Evolutionary conservation across 2,888 invertebrate genomes (phyloP), one percentile per base, ranked within the genome.

Genomic region (Tetanocera ferruginea): DNA sequence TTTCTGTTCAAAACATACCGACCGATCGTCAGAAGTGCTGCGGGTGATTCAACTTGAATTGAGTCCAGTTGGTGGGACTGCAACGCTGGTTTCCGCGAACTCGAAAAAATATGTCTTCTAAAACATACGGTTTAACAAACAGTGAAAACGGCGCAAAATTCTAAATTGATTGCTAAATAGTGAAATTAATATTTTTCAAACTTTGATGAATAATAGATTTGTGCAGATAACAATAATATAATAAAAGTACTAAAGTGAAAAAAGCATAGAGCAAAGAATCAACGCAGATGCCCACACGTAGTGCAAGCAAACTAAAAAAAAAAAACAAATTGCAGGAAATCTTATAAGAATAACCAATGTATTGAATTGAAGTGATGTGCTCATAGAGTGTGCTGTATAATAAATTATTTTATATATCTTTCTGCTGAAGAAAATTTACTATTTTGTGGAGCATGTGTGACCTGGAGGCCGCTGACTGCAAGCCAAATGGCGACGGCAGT

Each of bases 361-460:
- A 64, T 28, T 28, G 17, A n/a, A 19, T 60, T 23, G 9, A 25
- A 25, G 23, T 60, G 0, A 55, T 23, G 55, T 60, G 57, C 11
- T 14, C 25, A 31, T 11, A 64, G 17, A 64, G 64, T 64, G 34
- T 2, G 6, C 17, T 28, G 31, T 3, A 25, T 25, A n/a, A n/a
- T 25, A 31, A n/a, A 31, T 11, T 28, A 11, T 1, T 34, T 64
- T n/a, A 23, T 9, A 34, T 8, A 64, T 11, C 34, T 2, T 17
- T 8, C 4, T 34, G 31, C 28, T 64, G 17, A 8, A 2, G 19
- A 55, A n/a, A n/a, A n/a, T n/a, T n/a, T n/a, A n/a, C 1, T 55
- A 19, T 55, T 55, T n/a, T 6, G 55, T 55, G 55, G 49, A 37
- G 11, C 3, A 75, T 75, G 66, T 75, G 66, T 55, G 66, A 75